A percentile compares a stretch with the other conserved stretches of the same genome.
Conservation (phyloP, 2,113 vertebrate species). For the Embiotoca jacksoni region DNA sequence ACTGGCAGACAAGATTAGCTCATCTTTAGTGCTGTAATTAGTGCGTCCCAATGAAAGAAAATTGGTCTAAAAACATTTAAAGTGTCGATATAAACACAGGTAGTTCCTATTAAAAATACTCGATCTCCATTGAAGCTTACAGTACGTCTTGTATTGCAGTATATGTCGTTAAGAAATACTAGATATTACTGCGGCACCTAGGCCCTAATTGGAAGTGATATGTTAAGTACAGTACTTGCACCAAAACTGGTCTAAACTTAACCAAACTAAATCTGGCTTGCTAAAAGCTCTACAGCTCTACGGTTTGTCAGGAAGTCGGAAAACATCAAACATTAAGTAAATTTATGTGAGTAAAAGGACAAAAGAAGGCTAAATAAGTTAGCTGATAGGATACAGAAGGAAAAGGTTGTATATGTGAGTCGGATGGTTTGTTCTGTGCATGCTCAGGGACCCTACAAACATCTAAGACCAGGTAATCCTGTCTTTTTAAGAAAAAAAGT, state of each 20-base stretch:
- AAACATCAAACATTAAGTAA: slow-evolving; percentile 70
- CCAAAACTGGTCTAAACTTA: slow-evolving; percentile 33
- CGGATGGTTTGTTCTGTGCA: slow-evolving; percentile 60
- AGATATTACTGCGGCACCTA: slow-evolving; percentile 28
- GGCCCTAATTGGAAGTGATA: slow-evolving; percentile 69
- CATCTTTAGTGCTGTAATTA: slow-evolving; percentile 46
- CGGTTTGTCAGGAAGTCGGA: slow-evolving; percentile 26
- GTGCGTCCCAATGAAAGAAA: slow-evolving; percentile 48
- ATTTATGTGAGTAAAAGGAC: slow-evolving; percentile 50
- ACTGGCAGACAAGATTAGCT: slow-evolving; percentile 37
- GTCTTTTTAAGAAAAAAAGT: slow-evolving; percentile 66
- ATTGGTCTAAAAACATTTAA: slow-evolving; percentile 43
- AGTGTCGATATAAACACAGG: slow-evolving; percentile 59
- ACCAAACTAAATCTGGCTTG: slow-evolving; percentile 44
- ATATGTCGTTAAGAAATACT: slow-evolving; percentile 52
- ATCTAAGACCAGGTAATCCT: slow-evolving; percentile 55
- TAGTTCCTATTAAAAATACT: slow-evolving; percentile 58
- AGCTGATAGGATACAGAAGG: slow-evolving; percentile 65
- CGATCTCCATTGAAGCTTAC: slow-evolving; percentile 57
- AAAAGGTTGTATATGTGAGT: slow-evolving; percentile 60
- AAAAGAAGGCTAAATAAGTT: slow-evolving; percentile 64
- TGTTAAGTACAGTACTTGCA: slow-evolving; percentile 21
- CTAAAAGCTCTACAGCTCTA: slow-evolving; percentile 54
- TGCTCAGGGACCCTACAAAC: slow-evolving; percentile 71
- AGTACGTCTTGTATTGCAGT: slow-evolving; percentile 66